A percentile compares a stretch with the other conserved stretches of the same genome.
These are phyloP conservation scores for Podotricha telesiphe DNA, from an alignment of 2,888 invertebrate genomes.

Conservation along the genomic window DNA sequence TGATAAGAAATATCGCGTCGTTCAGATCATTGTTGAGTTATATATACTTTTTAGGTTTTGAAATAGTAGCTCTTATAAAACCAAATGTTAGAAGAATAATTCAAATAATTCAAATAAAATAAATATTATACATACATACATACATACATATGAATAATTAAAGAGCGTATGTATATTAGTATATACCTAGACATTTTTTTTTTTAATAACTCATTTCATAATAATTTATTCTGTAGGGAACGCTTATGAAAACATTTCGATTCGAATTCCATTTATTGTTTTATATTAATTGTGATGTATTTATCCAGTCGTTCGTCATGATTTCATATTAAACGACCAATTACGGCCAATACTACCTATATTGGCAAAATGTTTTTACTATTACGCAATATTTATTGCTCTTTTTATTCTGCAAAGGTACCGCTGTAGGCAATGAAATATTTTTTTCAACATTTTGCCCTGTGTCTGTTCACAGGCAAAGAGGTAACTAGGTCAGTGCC, in stretches of 20 bases:
- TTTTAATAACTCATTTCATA: background rate
- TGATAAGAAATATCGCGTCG: too few species aligned
- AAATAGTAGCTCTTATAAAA: too few species aligned
- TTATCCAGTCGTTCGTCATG: constrained; percentile 1
- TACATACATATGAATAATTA: background rate
- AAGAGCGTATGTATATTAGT: background rate
- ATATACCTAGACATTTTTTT: background rate
- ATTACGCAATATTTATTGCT: background rate
- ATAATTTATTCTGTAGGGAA: background rate
- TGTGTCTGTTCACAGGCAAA: too few species aligned
- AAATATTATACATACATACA: too few species aligned
- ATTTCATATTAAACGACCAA: constrained; percentile 5
- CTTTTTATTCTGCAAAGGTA: too few species aligned
- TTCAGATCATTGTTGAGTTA: too few species aligned
- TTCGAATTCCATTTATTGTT: constrained; percentile 8
- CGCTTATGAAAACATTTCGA: constrained; percentile 17
- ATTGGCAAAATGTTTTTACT: background rate
- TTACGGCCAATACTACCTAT: background rate
- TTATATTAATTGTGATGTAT: constrained; percentile 11
- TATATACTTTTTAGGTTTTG: too few species aligned
- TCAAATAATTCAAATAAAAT: too few species aligned
- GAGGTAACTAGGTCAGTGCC: too few species aligned
- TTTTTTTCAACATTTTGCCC: too few species aligned
- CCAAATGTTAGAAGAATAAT: too few species aligned
- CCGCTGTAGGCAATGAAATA: too few species aligned